Conservation (phyloP, 2,888 invertebrate species). For the Cyrtodaria siliqua region DNA sequence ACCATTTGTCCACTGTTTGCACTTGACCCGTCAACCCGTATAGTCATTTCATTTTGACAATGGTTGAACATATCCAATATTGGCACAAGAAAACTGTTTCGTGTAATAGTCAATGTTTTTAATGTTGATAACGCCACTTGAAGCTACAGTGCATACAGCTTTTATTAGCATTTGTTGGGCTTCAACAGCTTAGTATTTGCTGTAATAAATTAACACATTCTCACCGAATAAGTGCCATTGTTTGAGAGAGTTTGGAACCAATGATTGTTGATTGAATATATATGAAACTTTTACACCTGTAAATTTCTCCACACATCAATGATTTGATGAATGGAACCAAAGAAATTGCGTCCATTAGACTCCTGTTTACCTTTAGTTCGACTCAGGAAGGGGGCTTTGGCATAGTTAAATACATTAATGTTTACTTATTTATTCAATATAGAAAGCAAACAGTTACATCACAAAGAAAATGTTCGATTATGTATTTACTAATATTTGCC, state of each 20-base stretch:
- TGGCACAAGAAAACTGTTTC: constrained; percentile 23
- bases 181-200: constrained; percentile 36
- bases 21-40: not conserved
- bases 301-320: not conserved
- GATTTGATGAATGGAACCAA: not conserved
- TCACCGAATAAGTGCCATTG: not conserved
- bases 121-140: constrained; percentile 38
- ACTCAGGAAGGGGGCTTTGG: constrained; percentile 64
- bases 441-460: constrained; percentile 69
- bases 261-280: constrained; percentile 9
- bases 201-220: constrained; percentile 42
- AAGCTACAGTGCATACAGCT: constrained; percentile 13
- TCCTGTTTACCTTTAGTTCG: constrained; percentile 10
- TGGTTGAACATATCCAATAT: not conserved
- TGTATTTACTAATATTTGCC: constrained; percentile 57
- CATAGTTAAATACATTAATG: constrained; percentile 65
- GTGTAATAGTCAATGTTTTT: constrained; percentile 28
- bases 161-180: constrained; percentile 46
- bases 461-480: constrained; percentile 63
- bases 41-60: not conserved
- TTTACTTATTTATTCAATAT: constrained; percentile 73
- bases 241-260: constrained; percentile 5
- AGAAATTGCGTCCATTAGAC: constrained; percentile 8
- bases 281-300: constrained; percentile 6
- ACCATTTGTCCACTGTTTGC: constrained; percentile 5